Percentiles rank a stretch among this genome's conserved stretches.
Evolutionary conservation across 2,113 vertebrate species (phyloP).

Genomic region (Fulmarus glacialis): DNA sequence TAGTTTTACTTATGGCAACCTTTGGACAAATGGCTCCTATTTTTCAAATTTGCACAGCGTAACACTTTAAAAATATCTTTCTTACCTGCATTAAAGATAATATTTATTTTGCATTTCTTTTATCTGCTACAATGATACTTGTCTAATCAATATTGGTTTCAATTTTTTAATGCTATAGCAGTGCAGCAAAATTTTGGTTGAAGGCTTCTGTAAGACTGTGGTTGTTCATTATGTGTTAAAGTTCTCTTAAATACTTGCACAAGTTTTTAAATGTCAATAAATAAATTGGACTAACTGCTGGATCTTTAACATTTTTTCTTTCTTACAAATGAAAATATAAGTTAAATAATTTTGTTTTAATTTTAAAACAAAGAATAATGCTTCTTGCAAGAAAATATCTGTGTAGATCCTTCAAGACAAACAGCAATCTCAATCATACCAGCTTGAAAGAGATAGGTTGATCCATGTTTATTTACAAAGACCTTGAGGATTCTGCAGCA

Average conservation of each 20-base stretch:
- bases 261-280: background rate
- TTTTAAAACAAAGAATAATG: background rate
- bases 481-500: background rate
- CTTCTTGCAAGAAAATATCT: background rate
- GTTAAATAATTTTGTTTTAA: background rate
- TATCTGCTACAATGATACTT: background rate
- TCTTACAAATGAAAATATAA: background rate
- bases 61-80: background rate
- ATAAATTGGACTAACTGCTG: background rate
- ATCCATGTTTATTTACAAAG: background rate
- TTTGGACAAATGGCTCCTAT: background rate
- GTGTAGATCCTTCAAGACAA: background rate
- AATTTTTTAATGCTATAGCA: background rate
- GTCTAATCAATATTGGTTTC: background rate
- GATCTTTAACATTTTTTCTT: background rate
- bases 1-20: background rate
- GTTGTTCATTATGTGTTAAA: background rate
- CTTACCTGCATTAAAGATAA: background rate
- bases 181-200: background rate
- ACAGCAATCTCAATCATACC: background rate
- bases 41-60: background rate
- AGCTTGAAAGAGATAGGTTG: background rate
- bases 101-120: background rate
- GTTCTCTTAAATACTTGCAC: background rate
- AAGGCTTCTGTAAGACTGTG: background rate